These are phyloP conservation scores for Invenusta paracnida DNA, from an alignment of 2,888 invertebrate species.

Conservation along the genomic window DNA sequence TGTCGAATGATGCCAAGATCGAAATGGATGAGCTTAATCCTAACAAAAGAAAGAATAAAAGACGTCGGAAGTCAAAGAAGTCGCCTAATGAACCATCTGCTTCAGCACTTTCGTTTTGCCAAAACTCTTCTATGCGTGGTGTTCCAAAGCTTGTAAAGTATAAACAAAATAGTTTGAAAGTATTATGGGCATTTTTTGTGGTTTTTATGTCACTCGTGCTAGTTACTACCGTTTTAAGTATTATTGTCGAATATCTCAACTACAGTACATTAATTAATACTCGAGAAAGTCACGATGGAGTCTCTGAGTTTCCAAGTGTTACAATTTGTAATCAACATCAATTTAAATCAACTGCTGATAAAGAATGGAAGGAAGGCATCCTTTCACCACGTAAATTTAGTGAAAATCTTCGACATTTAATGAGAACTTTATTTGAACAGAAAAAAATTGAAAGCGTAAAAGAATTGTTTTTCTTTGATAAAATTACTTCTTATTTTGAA, in stretches of 20 bases:
- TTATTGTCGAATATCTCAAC: conserved; percentile 24
- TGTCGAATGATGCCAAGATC: no score
- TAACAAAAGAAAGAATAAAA: no score
- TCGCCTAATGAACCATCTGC: neutral
- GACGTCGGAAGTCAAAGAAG: neutral
- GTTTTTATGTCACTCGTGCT: neutral
- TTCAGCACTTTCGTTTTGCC: neutral
- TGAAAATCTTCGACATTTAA: neutral
- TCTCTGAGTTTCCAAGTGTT: conserved; percentile 28
- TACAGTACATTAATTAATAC: conserved; percentile 35
- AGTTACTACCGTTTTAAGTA: neutral
- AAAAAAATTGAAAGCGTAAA: neutral
- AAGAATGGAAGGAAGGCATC: neutral
- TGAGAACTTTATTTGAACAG: neutral
- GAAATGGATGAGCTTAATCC: no score
- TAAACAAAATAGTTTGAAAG: neutral
- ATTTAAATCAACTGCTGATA: conserved; percentile 14
- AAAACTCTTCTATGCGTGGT: conserved; percentile 30
- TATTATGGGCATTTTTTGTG: conserved; percentile 16
- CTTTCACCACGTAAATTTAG: conserved; percentile 29
- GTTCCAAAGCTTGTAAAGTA: neutral
- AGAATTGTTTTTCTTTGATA: conserved; percentile 30
- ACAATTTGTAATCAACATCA: conserved; percentile 35
- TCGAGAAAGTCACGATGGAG: conserved; percentile 14
- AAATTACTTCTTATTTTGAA: conserved; percentile 35